phyloP scores from a whole-genome alignment of 2,888 invertebrate genomes.

The Vannuccia rotundouncinata region DNA sequence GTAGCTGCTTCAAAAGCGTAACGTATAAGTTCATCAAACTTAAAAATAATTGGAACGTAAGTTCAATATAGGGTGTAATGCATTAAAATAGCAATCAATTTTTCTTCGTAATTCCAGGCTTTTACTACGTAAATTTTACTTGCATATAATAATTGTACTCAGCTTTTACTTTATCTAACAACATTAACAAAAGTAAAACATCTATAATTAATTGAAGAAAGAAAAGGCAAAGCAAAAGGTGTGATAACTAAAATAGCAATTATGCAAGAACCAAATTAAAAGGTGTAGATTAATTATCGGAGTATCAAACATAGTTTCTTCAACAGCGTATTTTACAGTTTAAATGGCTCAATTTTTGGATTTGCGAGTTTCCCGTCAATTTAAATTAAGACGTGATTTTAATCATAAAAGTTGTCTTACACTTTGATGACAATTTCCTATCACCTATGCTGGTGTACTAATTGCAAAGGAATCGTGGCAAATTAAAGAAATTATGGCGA shows the following conservation, averaged over 20 bases:
- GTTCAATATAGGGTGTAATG: too few relatives aligned
- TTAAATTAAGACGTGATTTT: constrained; percentile 15
- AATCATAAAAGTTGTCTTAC: background rate
- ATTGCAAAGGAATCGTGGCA: constrained; percentile 17
- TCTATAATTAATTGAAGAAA: background rate
- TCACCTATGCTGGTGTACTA: background rate
- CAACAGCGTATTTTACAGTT: background rate
- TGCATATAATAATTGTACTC: background rate
- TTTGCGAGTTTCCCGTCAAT: constrained; percentile 12
- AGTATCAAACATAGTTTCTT: constrained; percentile 14
- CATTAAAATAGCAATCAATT: background rate
- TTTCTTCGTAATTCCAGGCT: constrained; percentile 9
- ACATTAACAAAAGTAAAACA: constrained; percentile 16
- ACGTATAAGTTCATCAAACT: too few relatives aligned
- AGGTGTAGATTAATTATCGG: background rate
- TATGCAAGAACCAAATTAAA: constrained; percentile 14
- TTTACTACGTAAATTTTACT: background rate
- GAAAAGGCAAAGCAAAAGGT: constrained; percentile 11
- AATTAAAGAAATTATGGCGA: background rate
- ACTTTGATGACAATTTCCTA: background rate
- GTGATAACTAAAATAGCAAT: constrained; percentile 10
- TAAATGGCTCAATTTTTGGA: background rate
- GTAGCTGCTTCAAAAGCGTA: too few relatives aligned
- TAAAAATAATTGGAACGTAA: too few relatives aligned
- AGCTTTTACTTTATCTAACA: constrained; percentile 16